Conservation (phyloP, 2,113 vertebrate genomes). For the Galeopterus variegatus region DNA sequence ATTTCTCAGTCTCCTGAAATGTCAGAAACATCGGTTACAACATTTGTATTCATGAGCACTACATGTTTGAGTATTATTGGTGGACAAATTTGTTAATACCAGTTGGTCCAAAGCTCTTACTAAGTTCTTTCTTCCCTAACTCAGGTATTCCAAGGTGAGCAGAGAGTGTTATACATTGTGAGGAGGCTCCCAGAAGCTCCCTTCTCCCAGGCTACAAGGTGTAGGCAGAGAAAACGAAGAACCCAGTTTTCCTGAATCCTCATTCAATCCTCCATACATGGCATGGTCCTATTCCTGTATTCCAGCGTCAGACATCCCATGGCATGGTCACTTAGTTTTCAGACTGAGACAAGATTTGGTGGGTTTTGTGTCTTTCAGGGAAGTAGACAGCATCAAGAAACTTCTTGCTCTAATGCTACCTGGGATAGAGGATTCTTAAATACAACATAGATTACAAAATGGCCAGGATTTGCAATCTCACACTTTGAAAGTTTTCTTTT, state of each 20-base stretch:
- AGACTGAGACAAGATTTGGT: constrained; percentile 46
- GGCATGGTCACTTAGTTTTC: neutral
- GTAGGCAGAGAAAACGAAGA: constrained; percentile 51
- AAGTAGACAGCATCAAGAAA: constrained; percentile 41
- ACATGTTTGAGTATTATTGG: constrained; percentile 2
- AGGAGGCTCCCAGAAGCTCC: neutral
- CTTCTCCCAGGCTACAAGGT: neutral
- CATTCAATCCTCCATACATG: neutral
- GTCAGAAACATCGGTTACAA: constrained; percentile 57
- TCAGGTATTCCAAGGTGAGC: neutral
- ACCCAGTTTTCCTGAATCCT: neutral
- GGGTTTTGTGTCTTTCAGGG: neutral
- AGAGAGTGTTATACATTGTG: neutral
- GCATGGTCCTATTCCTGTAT: neutral
- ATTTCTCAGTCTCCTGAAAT: constrained; percentile 63
- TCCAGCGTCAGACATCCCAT: neutral
- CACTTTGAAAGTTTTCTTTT: constrained; percentile 33
- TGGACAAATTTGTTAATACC: neutral
- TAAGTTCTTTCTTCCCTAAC: constrained; percentile 38
- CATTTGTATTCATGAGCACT: constrained; percentile 18
- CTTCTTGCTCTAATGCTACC: neutral
- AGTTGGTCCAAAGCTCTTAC: neutral
- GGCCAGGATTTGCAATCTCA: neutral
- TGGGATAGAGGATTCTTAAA: constrained; percentile 44
- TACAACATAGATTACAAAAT: constrained; percentile 16